Evolutionary conservation across 2,888 invertebrate genomes (phyloP).

Genomic region (Chydorus sphaericus): DNA sequence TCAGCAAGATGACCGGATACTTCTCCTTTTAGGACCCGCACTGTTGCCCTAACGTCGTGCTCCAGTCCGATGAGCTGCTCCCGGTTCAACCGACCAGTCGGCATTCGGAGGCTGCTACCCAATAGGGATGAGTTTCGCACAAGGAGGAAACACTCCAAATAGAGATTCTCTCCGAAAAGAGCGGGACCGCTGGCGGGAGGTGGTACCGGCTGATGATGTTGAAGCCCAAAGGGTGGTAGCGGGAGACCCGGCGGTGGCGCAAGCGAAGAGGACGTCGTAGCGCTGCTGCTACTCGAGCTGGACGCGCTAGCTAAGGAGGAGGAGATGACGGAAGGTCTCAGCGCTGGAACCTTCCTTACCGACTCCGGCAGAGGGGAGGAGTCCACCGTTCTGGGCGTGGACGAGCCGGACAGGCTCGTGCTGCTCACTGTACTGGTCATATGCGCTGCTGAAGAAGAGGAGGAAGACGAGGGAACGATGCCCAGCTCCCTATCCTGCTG

Average conservation of each 20-base stretch:
- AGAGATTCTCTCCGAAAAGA: background rate
- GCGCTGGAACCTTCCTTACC: background rate
- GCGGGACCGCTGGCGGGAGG: background rate
- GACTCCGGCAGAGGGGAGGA: background rate
- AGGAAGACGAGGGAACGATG: background rate
- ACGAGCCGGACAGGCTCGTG: background rate
- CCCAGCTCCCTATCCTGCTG: constrained; percentile 7
- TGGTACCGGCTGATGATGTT: background rate
- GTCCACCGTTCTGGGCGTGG: background rate
- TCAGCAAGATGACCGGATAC: background rate
- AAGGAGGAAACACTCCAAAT: background rate
- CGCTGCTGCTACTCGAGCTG: too few species aligned
- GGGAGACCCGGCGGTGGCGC: background rate
- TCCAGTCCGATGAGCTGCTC: background rate
- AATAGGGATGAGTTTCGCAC: background rate
- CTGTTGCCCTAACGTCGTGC: background rate
- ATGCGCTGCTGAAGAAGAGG: too few species aligned
- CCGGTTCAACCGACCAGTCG: background rate
- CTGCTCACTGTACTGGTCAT: background rate
- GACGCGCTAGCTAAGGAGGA: too few species aligned
- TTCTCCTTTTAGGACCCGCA: background rate
- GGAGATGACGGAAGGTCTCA: too few species aligned
- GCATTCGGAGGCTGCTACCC: background rate
- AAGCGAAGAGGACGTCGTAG: too few species aligned
- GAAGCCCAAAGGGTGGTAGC: background rate